A percentile compares a stretch with the other conserved stretches of the same genome.
Conservation (phyloP, 2,113 vertebrate genomes). For the Chelonoidis abingdonii region DNA sequence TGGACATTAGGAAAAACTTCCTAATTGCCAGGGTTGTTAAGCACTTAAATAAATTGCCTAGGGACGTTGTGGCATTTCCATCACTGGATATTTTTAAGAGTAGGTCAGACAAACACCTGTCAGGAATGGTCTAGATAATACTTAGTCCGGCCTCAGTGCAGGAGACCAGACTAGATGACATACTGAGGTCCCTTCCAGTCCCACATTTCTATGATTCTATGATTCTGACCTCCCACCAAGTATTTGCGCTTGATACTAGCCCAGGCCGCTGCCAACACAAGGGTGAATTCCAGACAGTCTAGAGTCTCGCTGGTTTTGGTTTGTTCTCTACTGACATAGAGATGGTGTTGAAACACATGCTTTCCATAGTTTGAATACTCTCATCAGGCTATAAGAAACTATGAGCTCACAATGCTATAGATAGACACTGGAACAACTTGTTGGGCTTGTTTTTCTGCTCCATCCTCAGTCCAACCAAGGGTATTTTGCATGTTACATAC, state of each 20-base stretch:
- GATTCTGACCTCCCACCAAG: neutral
- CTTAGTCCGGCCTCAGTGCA: neutral
- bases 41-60: neutral
- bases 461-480: constrained; percentile 9
- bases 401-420: constrained; percentile 41
- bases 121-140: neutral
- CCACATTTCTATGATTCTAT: neutral
- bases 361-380: constrained; percentile 28
- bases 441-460: constrained; percentile 13
- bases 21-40: neutral
- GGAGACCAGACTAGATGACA: neutral
- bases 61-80: neutral
- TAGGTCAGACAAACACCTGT: neutral
- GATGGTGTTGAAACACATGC: constrained; percentile 37
- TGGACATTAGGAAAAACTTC: neutral
- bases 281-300: neutral
- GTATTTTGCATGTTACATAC: neutral
- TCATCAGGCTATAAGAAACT: rapidly evolving
- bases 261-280: rapidly evolving
- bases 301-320: neutral
- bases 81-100: neutral
- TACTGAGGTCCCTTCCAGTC: neutral
- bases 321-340: neutral
- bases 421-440: constrained; percentile 41
- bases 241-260: neutral